These are phyloP conservation scores for Cyanistes caeruleus DNA, from an alignment of 2,113 vertebrate species.

Conservation along the genomic window DNA sequence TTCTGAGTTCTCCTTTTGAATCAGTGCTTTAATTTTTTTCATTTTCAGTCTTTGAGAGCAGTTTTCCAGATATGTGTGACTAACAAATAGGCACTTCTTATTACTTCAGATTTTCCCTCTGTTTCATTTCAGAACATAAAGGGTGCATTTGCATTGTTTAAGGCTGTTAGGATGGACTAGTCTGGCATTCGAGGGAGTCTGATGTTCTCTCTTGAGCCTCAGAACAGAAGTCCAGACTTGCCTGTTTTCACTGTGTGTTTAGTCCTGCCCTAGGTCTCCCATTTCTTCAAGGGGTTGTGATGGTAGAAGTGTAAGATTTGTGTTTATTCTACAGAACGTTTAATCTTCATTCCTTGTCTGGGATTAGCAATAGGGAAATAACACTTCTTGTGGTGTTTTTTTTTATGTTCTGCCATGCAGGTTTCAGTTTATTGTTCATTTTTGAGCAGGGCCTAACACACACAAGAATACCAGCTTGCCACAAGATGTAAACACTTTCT, in stretches of 20 bases:
- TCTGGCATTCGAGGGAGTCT: accelerated
- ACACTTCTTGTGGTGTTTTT: neutral
- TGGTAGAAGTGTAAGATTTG: neutral
- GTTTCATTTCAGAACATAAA: neutral
- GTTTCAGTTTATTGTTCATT: neutral
- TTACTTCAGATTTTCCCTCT: neutral
- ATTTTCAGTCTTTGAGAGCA: neutral
- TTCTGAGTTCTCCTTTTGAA: neutral
- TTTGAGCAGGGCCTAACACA: neutral
- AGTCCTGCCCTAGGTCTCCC: neutral
- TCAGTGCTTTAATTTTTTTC: accelerated
- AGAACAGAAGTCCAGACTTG: neutral
- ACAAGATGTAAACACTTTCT: neutral
- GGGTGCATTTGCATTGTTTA: neutral
- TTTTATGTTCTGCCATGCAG: neutral
- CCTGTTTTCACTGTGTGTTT: neutral
- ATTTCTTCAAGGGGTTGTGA: neutral
- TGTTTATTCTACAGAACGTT: neutral
- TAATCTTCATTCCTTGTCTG: neutral
- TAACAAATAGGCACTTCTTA: neutral
- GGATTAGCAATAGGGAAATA: neutral
- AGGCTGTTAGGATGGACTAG: neutral
- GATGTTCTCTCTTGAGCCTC: neutral
- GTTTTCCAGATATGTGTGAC: neutral
- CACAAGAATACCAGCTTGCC: neutral